Percentiles rank a stretch among this genome's conserved stretches.
phyloP scores from a whole-genome alignment of 2,888 invertebrate species.

The Drosophila villosipedis region DNA sequence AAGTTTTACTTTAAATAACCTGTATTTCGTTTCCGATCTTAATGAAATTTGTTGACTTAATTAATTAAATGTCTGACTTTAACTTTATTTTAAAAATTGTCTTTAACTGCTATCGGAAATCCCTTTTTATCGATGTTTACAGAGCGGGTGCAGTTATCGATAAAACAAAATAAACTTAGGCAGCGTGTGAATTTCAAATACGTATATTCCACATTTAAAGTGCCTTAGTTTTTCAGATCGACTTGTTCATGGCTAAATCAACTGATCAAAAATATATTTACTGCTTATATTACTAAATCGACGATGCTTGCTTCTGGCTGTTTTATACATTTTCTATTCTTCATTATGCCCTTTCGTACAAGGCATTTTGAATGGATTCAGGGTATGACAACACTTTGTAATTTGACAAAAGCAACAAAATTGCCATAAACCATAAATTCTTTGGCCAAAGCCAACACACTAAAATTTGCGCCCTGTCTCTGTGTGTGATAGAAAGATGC shows the following conservation, averaged over 20 bases:
- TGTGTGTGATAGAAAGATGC: conserved; percentile 17
- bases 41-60: background rate
- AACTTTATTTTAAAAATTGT: background rate
- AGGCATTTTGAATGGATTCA: background rate
- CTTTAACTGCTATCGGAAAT: background rate
- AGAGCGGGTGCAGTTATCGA: background rate
- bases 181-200: fast-evolving
- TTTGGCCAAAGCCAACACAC: conserved; percentile 60
- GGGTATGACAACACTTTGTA: conserved; percentile 44
- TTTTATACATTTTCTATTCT: background rate
- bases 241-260: background rate
- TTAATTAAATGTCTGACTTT: background rate
- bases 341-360: background rate
- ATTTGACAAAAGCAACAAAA: conserved; percentile 76
- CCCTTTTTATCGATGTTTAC: background rate
- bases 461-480: conserved; percentile 50
- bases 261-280: background rate
- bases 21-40: background rate
- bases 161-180: background rate
- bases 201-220: background rate
- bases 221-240: background rate
- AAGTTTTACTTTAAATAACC: background rate
- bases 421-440: conserved; percentile 80
- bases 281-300: background rate
- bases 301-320: background rate